phyloP scores from a whole-genome alignment of 2,888 invertebrate species.

The Corbicula japonica region DNA sequence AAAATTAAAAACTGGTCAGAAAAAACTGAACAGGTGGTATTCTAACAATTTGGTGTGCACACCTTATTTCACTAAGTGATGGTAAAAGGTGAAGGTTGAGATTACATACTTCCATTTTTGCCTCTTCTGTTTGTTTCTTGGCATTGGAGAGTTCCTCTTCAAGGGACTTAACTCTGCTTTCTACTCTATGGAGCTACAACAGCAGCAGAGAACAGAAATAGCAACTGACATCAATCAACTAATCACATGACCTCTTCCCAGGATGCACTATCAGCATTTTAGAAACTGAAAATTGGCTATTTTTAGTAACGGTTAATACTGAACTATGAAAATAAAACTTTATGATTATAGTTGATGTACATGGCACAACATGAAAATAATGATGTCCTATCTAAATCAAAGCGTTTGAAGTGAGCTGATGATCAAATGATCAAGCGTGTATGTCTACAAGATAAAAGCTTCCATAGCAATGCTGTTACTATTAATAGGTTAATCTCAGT shows the following conservation, averaged over 20 bases:
- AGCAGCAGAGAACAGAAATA: slow-evolving; percentile 57
- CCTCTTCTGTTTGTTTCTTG: slow-evolving; percentile 76
- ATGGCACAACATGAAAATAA: background rate
- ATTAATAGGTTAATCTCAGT: no score
- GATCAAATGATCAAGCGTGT: no score
- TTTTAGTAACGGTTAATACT: slow-evolving; percentile 29
- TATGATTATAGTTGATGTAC: background rate
- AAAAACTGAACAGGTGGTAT: background rate
- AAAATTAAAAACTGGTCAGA: no score
- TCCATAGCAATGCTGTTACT: no score
- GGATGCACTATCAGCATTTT: background rate
- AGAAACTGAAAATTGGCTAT: background rate
- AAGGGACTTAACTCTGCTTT: slow-evolving; percentile 76
- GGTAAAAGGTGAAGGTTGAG: slow-evolving; percentile 3
- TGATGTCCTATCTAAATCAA: slow-evolving; percentile 8
- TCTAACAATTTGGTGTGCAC: slow-evolving; percentile 15
- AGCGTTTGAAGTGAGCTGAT: slow-evolving; percentile 35
- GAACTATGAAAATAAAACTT: background rate
- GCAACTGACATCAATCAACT: slow-evolving; percentile 43
- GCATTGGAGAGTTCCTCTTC: slow-evolving; percentile 78
- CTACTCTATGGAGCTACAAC: slow-evolving; percentile 78
- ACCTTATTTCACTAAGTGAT: background rate
- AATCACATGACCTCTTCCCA: slow-evolving; percentile 27
- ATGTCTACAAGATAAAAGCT: no score
- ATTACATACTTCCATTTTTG: slow-evolving; percentile 78